Percentiles rank a stretch among this genome's conserved stretches.
These are phyloP conservation scores for Myrmecobius fasciatus DNA, from an alignment of 2,113 vertebrate species.

Conservation along the genomic window DNA sequence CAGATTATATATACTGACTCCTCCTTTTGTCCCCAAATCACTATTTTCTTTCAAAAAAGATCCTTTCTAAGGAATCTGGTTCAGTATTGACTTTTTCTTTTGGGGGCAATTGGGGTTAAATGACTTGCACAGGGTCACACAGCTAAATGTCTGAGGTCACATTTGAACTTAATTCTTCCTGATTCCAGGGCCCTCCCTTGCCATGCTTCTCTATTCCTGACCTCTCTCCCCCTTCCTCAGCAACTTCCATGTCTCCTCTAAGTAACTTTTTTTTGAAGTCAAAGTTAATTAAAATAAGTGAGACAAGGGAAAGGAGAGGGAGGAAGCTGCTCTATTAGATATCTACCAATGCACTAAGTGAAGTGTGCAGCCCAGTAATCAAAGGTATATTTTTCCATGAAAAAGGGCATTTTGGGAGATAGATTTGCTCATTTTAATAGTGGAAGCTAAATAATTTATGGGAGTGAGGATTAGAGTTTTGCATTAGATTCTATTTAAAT, in stretches of 20 bases:
- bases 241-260: not conserved
- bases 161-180: no score
- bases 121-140: no score
- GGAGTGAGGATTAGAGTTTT: not conserved
- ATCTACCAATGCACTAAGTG: not conserved
- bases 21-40: not conserved
- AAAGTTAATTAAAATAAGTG: not conserved
- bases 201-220: not conserved
- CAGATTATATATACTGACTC: not conserved
- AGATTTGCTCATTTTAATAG: not conserved
- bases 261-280: not conserved
- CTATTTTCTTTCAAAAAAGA: not conserved
- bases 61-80: not conserved
- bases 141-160: no score
- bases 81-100: not conserved
- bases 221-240: not conserved
- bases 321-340: not conserved
- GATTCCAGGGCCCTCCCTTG: not conserved
- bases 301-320: not conserved
- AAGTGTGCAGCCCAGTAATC: not conserved
- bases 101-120: no score
- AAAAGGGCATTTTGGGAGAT: not conserved
- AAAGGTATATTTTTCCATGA: not conserved
- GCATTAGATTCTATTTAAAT: not conserved
- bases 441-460: constrained; percentile 27